Evolutionary conservation across 2,113 vertebrate species (phyloP).

Genomic region (Meleagris gallopavo): DNA sequence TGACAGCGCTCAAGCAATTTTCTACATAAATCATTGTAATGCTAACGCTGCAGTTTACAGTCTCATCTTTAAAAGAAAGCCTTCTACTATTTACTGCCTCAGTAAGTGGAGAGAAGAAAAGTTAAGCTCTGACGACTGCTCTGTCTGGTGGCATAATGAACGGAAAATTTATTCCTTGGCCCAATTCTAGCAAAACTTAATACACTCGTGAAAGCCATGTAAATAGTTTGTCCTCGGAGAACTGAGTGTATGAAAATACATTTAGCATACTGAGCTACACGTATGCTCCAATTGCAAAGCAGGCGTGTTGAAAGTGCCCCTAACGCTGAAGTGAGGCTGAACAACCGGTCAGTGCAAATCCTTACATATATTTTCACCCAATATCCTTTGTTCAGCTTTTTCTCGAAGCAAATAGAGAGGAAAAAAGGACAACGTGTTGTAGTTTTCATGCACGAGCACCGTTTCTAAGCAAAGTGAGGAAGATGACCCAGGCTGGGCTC

Average conservation of each 20-base stretch:
- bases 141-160: constrained; percentile 35
- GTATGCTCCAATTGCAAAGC: not conserved
- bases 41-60: constrained; percentile 65
- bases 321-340: not conserved
- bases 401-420: not conserved
- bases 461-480: not conserved
- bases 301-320: not conserved
- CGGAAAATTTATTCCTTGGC: constrained; percentile 27
- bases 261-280: not conserved
- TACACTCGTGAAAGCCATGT: not conserved
- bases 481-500: not conserved
- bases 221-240: constrained; percentile 1
- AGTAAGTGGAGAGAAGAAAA: not conserved
- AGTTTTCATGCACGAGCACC: not conserved
- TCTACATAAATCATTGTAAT: constrained; percentile 63
- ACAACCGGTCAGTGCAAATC: not conserved
- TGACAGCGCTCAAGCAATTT: constrained; percentile 62
- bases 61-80: constrained; percentile 55
- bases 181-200: constrained; percentile 20
- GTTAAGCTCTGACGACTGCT: constrained; percentile 30
- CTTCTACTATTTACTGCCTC: constrained; percentile 42
- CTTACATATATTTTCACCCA: not conserved
- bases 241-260: not conserved
- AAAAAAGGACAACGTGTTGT: not conserved
- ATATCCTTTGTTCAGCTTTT: not conserved